A percentile compares a stretch with the other conserved stretches of the same genome.
Evolutionary conservation across 2,797 vertebrate species (phyloP).

Genomic region (Anas bernieri): DNA sequence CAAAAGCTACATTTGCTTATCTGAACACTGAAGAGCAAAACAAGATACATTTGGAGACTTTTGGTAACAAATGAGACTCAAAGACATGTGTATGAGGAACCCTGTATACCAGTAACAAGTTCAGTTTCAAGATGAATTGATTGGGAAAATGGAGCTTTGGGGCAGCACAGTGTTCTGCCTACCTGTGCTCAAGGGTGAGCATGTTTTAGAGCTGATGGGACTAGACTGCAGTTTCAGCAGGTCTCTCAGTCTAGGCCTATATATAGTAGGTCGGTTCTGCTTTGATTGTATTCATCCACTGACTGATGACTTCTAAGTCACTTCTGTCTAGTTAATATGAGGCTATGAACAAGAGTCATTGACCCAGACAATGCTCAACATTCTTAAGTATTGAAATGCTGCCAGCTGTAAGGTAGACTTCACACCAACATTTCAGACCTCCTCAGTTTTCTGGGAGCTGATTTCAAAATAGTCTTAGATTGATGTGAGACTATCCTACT

Average conservation of each 20-base stretch:
- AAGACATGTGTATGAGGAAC: background rate
- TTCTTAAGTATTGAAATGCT: background rate
- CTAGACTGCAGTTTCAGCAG: background rate
- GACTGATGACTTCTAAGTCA: background rate
- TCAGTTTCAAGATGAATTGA: background rate
- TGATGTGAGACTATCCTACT: background rate
- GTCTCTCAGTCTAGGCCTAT: background rate
- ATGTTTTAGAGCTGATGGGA: background rate
- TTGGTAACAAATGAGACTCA: background rate
- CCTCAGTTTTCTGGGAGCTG: background rate
- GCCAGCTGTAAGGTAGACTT: background rate
- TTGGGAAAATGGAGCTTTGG: background rate
- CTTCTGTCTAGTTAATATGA: background rate
- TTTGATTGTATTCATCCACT: background rate
- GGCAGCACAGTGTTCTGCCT: background rate
- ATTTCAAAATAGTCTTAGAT: background rate
- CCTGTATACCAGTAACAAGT: background rate
- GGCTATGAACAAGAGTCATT: background rate
- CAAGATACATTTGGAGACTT: background rate
- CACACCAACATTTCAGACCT: background rate
- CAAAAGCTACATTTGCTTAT: background rate
- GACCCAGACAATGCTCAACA: background rate
- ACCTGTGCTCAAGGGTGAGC: background rate
- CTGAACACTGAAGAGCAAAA: background rate
- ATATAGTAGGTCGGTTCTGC: background rate